phyloP scores from a whole-genome alignment of 2,888 invertebrate genomes.

The Auanema sp. region DNA sequence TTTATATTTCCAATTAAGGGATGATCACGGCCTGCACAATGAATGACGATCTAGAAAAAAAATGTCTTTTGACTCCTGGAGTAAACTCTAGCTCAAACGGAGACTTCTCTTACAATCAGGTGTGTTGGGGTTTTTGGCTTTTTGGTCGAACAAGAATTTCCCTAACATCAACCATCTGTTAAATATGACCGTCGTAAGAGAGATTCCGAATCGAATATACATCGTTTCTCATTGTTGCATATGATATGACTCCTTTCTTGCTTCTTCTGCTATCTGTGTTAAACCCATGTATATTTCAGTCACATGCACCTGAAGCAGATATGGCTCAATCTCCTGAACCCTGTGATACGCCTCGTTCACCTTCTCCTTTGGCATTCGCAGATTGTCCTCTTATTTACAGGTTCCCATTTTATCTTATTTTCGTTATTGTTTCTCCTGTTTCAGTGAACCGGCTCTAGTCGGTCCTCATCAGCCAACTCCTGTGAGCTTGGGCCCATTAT shows the following conservation, averaged over 20 bases:
- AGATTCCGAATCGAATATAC: not conserved
- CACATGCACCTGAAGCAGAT: no score
- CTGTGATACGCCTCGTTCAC: constrained; percentile 15
- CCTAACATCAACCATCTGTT: no score
- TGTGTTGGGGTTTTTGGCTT: not conserved
- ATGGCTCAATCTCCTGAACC: constrained; percentile 13
- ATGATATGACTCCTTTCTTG: no score
- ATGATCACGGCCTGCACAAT: not conserved
- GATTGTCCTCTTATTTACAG: constrained; percentile 24
- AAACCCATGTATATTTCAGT: no score
- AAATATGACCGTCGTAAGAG: not conserved
- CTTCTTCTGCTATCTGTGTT: no score
- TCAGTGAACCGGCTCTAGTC: constrained; percentile 22
- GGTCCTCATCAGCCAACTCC: constrained; percentile 8
- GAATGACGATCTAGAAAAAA: constrained; percentile 35
- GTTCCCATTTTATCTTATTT: not conserved
- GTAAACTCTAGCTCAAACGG: constrained; percentile 10
- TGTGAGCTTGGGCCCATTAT: constrained; percentile 11
- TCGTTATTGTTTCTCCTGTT: not conserved
- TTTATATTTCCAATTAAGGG: no score
- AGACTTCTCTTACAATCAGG: constrained; percentile 8
- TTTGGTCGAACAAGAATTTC: not conserved
- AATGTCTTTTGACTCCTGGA: constrained; percentile 40
- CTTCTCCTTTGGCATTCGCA: constrained; percentile 15
- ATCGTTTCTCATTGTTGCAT: not conserved